phyloP scores from a whole-genome alignment of 2,888 invertebrate species.

The Patella caerulea region DNA sequence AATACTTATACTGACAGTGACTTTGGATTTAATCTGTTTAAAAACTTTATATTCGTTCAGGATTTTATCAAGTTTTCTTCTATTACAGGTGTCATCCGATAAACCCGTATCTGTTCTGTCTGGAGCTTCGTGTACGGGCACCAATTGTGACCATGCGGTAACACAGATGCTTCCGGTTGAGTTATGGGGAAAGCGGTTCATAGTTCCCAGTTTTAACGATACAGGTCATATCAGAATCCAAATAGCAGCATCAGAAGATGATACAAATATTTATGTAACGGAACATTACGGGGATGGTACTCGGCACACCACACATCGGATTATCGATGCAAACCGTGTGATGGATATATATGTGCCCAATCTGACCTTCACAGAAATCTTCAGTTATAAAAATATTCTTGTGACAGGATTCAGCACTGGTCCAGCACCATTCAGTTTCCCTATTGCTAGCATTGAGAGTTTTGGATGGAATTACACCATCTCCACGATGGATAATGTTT shows the following conservation, averaged over 20 bases:
- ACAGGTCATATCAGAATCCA: conserved; percentile 2
- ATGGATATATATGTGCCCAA: conserved; percentile 11
- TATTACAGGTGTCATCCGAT: background rate
- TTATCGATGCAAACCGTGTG: background rate
- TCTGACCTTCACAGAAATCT: conserved; percentile 18
- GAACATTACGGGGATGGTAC: conserved; percentile 19
- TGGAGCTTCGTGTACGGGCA: conserved; percentile 14
- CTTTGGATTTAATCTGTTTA: too few species aligned
- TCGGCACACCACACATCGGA: background rate
- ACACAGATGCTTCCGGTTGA: conserved; percentile 18
- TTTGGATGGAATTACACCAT: conserved; percentile 24
- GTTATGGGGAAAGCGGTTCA: conserved; percentile 17
- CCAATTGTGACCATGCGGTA: conserved; percentile 9
- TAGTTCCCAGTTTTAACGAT: conserved; percentile 19
- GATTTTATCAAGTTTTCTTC: too few species aligned
- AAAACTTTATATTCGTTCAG: too few species aligned
- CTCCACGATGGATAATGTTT: conserved; percentile 16
- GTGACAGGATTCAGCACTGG: conserved; percentile 11
- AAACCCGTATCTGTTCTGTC: conserved; percentile 15
- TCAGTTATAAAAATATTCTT: conserved; percentile 3
- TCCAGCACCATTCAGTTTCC: conserved; percentile 9
- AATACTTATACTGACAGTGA: too few species aligned
- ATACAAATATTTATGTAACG: background rate
- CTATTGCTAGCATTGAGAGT: conserved; percentile 12
- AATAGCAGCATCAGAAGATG: background rate